phyloP scores from a whole-genome alignment of 2,797 vertebrate species.

The Orestias chungarensis region DNA sequence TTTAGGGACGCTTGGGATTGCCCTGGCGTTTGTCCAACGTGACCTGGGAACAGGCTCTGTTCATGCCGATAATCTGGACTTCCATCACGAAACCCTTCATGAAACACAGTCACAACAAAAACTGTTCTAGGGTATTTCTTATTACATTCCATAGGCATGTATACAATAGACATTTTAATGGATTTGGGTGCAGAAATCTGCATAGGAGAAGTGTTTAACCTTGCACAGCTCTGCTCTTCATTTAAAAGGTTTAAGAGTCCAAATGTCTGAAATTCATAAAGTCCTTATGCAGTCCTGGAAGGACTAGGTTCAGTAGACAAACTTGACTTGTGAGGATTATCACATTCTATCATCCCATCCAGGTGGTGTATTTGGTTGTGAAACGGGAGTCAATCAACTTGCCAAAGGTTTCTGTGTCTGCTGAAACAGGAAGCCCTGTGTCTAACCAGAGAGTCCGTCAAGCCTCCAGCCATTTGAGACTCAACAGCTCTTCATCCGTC shows the following conservation, averaged over 20 bases:
- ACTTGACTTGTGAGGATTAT: background rate
- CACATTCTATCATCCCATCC: background rate
- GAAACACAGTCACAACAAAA: background rate
- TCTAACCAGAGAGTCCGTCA: conserved; percentile 43
- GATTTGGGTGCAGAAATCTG: background rate
- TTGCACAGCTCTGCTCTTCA: background rate
- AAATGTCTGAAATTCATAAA: too few species aligned
- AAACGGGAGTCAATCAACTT: conserved; percentile 70
- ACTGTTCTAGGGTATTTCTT: background rate
- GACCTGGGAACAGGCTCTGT: background rate
- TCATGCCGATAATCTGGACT: background rate
- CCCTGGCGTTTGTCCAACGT: background rate
- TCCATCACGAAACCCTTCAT: background rate
- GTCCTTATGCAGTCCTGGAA: too few species aligned
- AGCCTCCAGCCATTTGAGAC: conserved; percentile 34
- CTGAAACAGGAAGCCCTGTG: conserved; percentile 49
- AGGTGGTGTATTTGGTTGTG: conserved; percentile 83
- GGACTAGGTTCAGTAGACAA: too few species aligned
- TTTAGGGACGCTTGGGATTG: background rate
- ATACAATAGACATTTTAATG: too few species aligned
- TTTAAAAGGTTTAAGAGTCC: too few species aligned
- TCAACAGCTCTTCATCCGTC: conserved; percentile 68
- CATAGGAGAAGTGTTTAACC: background rate
- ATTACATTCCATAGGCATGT: too few species aligned
- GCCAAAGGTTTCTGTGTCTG: conserved; percentile 48